Conservation (phyloP, 2,888 invertebrate species). For the Cheilosia urbana region DNA sequence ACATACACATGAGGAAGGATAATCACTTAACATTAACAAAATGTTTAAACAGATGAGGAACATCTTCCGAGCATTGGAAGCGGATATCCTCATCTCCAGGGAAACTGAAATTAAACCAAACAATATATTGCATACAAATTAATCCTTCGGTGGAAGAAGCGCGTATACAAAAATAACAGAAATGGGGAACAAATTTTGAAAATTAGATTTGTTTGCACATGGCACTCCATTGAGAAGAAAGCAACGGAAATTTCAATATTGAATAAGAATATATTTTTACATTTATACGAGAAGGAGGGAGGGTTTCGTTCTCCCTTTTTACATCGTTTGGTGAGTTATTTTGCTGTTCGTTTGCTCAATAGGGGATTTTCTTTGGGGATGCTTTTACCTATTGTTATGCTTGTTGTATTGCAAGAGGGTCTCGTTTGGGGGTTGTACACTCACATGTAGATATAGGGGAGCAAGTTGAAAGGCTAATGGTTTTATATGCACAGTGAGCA, state of each 20-base stretch:
- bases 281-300: background rate
- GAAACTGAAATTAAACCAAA: background rate
- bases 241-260: constrained; percentile 21
- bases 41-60: background rate
- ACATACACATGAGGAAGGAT: background rate
- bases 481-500: background rate
- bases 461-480: background rate
- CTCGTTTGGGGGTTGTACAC: constrained; percentile 1
- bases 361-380: background rate
- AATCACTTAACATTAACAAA: constrained; percentile 12
- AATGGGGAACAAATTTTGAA: constrained; percentile 19
- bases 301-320: too few species aligned
- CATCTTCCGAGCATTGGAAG: background rate
- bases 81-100: constrained; percentile 4
- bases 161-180: background rate
- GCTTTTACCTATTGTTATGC: constrained; percentile 12
- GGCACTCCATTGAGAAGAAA: constrained; percentile 5
- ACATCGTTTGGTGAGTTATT: too few species aligned
- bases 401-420: background rate
- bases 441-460: background rate
- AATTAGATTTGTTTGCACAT: constrained; percentile 41
- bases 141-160: constrained; percentile 1
- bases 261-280: background rate
- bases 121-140: constrained; percentile 12
- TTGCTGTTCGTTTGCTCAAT: background rate